Evolutionary conservation across 2,113 vertebrate genomes (phyloP).

Genomic region (Gulo gulo): DNA sequence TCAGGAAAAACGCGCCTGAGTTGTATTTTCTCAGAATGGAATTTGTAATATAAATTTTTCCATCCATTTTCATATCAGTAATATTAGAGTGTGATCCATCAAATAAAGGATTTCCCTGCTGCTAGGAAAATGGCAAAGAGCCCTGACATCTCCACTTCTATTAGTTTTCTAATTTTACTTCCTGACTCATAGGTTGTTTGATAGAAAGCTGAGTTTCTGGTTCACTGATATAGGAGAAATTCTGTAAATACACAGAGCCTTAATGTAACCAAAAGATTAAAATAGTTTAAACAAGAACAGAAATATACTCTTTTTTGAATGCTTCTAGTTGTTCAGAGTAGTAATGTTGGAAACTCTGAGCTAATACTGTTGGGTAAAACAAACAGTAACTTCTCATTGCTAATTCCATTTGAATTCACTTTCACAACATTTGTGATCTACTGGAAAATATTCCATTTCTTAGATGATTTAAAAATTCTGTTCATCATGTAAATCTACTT

Average conservation of each 20-base stretch:
- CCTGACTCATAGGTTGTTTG: neutral
- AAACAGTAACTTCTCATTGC: neutral
- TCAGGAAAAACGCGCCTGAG: neutral
- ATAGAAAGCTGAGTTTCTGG: constrained; percentile 46
- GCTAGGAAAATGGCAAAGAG: constrained; percentile 53
- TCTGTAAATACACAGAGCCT: constrained; percentile 52
- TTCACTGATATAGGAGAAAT: neutral
- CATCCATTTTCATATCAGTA: constrained; percentile 32
- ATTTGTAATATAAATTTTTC: constrained; percentile 16
- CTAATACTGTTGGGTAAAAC: neutral
- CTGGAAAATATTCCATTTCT: neutral
- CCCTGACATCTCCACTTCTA: constrained; percentile 54
- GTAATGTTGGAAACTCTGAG: neutral
- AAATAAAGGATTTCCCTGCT: constrained; percentile 50
- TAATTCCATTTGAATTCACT: neutral
- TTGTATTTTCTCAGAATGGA: neutral
- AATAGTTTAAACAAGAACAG: neutral
- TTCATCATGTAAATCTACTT: neutral
- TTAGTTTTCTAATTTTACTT: constrained; percentile 70
- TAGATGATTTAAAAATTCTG: neutral
- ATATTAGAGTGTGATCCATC: neutral
- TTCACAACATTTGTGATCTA: neutral
- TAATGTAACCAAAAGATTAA: constrained; percentile 41
- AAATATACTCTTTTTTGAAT: neutral
- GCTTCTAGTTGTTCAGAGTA: neutral